Conservation (phyloP, 1,140 invertebrate genomes). For the Latrodectus geometricus region DNA sequence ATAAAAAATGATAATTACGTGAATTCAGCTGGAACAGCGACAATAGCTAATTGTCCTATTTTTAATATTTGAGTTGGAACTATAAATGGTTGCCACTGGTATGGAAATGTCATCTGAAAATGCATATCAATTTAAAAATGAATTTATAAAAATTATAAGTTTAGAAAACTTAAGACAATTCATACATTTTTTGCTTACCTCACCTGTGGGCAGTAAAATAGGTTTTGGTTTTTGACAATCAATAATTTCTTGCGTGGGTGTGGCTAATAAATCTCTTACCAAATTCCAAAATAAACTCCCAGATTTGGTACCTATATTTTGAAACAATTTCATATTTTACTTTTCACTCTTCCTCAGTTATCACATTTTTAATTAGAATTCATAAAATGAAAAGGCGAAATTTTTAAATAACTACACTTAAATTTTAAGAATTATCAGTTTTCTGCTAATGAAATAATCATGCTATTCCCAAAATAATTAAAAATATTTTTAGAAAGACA, state of each 20-base stretch:
- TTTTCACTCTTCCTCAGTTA: too few relatives aligned
- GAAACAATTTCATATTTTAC: too few relatives aligned
- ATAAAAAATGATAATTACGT: conserved; percentile 70
- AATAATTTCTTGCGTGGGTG: conserved; percentile 65
- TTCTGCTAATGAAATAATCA: too few relatives aligned
- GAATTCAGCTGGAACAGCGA: conserved; percentile 89
- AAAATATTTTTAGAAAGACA: too few relatives aligned
- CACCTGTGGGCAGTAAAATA: conserved; percentile 89
- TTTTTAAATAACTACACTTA: too few relatives aligned
- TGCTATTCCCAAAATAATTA: too few relatives aligned
- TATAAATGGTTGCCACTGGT: conserved; percentile 89
- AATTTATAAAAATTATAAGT: not conserved
- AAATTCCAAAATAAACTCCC: conserved; percentile 68
- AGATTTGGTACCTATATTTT: conserved; percentile 46
- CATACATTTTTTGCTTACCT: conserved; percentile 74
- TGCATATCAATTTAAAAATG: not conserved
- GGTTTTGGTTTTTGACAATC: conserved; percentile 78
- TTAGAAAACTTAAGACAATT: not conserved
- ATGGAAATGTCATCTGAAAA: conserved; percentile 83
- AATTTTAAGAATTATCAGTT: too few relatives aligned
- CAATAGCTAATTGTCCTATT: conserved; percentile 79
- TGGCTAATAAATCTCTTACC: conserved; percentile 66
- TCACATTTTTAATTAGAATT: too few relatives aligned
- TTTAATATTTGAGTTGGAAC: conserved; percentile 83
- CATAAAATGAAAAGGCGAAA: too few relatives aligned